phyloP scores from a whole-genome alignment of 2,888 invertebrate genomes.

The Aphidoletes aphidimyza region DNA sequence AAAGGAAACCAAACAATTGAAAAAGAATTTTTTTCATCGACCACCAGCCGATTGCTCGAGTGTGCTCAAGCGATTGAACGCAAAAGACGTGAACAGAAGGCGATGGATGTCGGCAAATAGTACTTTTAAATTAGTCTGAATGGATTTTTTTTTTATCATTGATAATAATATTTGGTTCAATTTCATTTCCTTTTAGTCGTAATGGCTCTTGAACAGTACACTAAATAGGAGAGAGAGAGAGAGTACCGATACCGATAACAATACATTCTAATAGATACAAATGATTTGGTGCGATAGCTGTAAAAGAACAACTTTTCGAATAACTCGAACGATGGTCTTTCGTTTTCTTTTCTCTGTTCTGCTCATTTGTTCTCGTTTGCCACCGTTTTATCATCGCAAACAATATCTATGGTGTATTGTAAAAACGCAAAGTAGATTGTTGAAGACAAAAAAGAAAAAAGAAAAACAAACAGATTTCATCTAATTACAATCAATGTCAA shows the following conservation, averaged over 20 bases:
- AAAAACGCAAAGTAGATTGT: not conserved
- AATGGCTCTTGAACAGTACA: not conserved
- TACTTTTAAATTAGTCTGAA: constrained; percentile 51
- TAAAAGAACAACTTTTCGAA: constrained; percentile 25
- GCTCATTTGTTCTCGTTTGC: constrained; percentile 35
- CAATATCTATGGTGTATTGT: not conserved
- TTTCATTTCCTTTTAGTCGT: not conserved
- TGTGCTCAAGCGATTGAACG: not conserved
- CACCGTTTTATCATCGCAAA: not conserved
- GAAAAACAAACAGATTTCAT: not conserved
- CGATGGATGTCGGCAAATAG: not conserved
- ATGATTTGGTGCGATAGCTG: not conserved
- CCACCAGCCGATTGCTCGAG: not conserved
- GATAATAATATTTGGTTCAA: constrained; percentile 49
- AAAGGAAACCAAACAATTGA: constrained; percentile 12
- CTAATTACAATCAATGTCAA: constrained; percentile 52
- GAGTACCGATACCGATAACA: not conserved
- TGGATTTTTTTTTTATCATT: constrained; percentile 44
- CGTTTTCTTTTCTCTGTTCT: not conserved
- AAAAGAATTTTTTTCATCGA: constrained; percentile 14
- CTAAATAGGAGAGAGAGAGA: not conserved
- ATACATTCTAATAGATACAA: constrained; percentile 44
- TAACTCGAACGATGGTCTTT: not conserved
- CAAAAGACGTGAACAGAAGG: not conserved
- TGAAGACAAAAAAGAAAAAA: not conserved